These are phyloP conservation scores for Motacilla alba DNA, from an alignment of 2,113 vertebrate genomes.

Conservation along the genomic window DNA sequence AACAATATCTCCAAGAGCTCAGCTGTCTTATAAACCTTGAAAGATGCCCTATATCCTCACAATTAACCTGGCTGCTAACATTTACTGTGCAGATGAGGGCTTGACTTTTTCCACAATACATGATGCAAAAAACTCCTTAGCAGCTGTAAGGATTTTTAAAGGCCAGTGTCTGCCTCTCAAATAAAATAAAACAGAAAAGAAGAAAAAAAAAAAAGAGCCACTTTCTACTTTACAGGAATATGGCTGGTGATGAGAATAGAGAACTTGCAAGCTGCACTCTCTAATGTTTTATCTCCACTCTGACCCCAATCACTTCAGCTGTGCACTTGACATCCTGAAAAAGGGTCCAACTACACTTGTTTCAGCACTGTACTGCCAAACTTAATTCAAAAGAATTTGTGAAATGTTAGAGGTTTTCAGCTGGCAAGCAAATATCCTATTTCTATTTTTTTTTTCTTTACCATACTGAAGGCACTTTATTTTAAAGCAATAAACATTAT, in stretches of 20 bases:
- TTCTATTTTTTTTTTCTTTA: background rate
- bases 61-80: constrained; percentile 34
- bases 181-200: background rate
- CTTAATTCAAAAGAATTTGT: background rate
- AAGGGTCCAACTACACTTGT: background rate
- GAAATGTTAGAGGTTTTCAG: background rate
- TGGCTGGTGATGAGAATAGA: background rate
- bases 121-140: background rate
- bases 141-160: constrained; percentile 9
- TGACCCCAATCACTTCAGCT: constrained; percentile 32
- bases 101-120: constrained; percentile 13
- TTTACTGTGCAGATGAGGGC: constrained; percentile 17
- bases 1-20: background rate
- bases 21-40: constrained; percentile 4
- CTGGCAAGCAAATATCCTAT: background rate
- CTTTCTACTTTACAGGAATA: background rate
- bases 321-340: constrained; percentile 3
- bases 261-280: background rate
- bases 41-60: background rate
- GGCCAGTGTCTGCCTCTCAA: background rate
- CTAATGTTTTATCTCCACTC: background rate
- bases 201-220: background rate
- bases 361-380: background rate
- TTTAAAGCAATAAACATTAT: background rate
- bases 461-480: background rate